Evolutionary conservation across 2,797 vertebrate genomes (phyloP).

Genomic region (Denticeps clupeoides): DNA sequence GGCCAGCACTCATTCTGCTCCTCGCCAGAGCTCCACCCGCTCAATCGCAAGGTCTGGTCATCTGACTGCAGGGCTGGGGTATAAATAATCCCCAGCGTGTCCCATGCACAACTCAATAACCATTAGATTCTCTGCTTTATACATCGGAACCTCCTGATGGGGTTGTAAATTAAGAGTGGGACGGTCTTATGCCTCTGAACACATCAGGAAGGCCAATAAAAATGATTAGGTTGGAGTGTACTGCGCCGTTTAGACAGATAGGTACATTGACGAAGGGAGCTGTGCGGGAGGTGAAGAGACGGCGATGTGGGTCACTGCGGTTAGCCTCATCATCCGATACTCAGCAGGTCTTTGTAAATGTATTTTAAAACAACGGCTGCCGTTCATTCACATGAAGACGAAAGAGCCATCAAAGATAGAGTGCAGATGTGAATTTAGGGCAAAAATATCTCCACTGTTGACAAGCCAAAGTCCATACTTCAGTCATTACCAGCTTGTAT

Average conservation of each 20-base stretch:
- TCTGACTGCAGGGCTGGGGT: conserved; percentile 56
- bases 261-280: not conserved
- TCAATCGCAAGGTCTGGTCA: conserved; percentile 61
- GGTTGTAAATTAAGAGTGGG: conserved; percentile 55
- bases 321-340: too few relatives aligned
- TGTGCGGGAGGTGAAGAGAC: too few relatives aligned
- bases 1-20: too few relatives aligned
- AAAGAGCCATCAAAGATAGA: not conserved
- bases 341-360: too few relatives aligned
- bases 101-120: conserved; percentile 65
- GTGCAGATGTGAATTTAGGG: conserved; percentile 7
- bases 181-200: not conserved
- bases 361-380: not conserved
- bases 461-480: conserved; percentile 23
- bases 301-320: too few relatives aligned
- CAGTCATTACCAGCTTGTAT: conserved; percentile 26
- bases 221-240: not conserved
- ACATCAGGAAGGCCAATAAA: not conserved
- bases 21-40: too few relatives aligned
- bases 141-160: conserved; percentile 63
- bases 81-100: conserved; percentile 61
- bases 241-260: not conserved
- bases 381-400: not conserved
- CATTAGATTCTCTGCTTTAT: conserved; percentile 62
- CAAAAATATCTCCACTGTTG: conserved; percentile 13